Base-by-base conservation (phyloP, 1,140 invertebrate genomes). In the Chelonus insularis region DNA sequence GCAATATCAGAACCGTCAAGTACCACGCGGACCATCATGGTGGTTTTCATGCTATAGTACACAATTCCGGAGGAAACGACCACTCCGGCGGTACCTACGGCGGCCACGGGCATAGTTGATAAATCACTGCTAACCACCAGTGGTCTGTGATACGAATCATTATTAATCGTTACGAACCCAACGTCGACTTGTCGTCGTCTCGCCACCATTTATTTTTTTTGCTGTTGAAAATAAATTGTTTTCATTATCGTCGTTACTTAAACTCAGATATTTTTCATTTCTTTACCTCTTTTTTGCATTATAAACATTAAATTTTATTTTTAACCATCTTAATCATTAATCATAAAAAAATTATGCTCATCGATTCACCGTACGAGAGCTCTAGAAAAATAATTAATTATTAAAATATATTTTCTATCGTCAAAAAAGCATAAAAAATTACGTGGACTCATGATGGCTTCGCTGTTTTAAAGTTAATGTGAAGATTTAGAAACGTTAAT, bases 11-110 rank as follows among this genome's bases (percentile, higher is more conserved):
- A 61, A 88, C 86, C 1, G 88, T 89, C 36, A 83, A 88, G 76
- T 90, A 90, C 75, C 83, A 86, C 37, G 88, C 87, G 21, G 88
- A 89, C 69, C 87, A 86, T 86, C 84, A 88, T 71, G 88, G 85
- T 64, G 88, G 88, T 69, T 90, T 89, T 79, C 86, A 89, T 76
- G 88, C 88, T 57, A 80, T 84, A 69, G 88, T 90, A 32, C 84
- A 83, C 69, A 88, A 89, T 75, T 84, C 83, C 77, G 60, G 56
- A 29, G 62, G 59, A 45, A 66, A 59, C 56, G 59, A 65, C 51
- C 60, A 62, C 25, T 62, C 56, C 55, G 64, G 60, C 43, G 60
- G 59, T 16, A 61, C 64, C 47, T 65, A 62, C 50, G 47, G 58
- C 45, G 48, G 66, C 16, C 51, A 64, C 39, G 48, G 25, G 25